Evolutionary conservation across 2,113 vertebrate species (phyloP).

Genomic region (Poicephalus meyeri): DNA sequence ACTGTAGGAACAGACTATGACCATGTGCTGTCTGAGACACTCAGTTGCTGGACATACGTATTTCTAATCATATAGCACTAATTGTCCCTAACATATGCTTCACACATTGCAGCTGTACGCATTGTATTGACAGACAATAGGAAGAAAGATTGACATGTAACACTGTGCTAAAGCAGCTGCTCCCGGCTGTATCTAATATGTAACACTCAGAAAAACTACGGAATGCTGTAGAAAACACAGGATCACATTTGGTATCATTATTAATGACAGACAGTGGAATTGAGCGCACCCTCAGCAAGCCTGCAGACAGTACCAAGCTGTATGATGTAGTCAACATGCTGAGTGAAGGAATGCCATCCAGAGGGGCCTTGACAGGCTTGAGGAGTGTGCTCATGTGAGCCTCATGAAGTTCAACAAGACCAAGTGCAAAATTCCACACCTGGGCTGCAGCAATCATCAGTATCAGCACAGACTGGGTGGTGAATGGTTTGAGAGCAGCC

Average conservation of each 20-base stretch:
- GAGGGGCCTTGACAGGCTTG: neutral
- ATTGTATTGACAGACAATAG: neutral
- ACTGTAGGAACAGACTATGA: neutral
- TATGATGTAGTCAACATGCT: neutral
- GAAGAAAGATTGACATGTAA: neutral
- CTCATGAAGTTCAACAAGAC: neutral
- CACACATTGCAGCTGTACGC: neutral
- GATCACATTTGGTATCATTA: neutral
- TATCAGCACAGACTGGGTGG: neutral
- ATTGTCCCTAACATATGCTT: neutral
- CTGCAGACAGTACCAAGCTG: neutral
- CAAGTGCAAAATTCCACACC: neutral
- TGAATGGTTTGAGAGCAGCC: neutral
- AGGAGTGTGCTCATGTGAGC: neutral
- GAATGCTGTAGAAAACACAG: neutral
- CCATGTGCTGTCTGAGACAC: neutral
- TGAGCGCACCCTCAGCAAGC: neutral
- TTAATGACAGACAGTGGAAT: neutral
- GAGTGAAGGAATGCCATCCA: neutral
- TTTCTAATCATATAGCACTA: neutral
- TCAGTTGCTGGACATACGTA: accelerated
- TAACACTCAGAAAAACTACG: neutral
- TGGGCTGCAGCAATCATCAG: too few relatives aligned
- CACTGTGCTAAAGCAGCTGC: neutral
- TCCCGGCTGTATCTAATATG: neutral